Conservation (phyloP, 2,113 vertebrate genomes). For the Puma concolor region DNA sequence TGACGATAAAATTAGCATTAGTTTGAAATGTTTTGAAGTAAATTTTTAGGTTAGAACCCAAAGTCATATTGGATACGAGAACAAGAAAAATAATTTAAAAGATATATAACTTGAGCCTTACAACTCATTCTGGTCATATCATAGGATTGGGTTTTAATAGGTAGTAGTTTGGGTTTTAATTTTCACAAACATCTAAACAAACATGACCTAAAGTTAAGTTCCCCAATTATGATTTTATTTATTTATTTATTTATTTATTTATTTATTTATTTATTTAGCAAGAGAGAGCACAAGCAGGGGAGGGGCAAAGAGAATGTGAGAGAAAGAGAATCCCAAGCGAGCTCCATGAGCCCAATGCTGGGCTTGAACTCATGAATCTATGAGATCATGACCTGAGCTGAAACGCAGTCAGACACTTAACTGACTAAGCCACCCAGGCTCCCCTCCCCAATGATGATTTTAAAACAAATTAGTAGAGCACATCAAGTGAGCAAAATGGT, state of each 20-base stretch:
- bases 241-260: too few relatives aligned
- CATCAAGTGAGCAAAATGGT: background rate
- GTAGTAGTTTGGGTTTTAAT: constrained; percentile 3
- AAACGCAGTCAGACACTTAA: too few relatives aligned
- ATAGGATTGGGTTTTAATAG: constrained; percentile 1
- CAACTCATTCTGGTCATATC: background rate
- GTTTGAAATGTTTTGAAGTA: constrained; percentile 38
- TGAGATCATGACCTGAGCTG: too few relatives aligned
- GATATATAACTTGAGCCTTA: background rate
- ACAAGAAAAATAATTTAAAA: background rate
- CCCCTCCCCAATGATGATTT: background rate
- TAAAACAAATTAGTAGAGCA: background rate
- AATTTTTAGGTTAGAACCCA: constrained; percentile 32
- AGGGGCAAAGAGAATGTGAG: too few relatives aligned
- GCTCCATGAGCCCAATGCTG: too few relatives aligned
- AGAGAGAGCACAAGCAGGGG: too few relatives aligned
- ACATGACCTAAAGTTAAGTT: constrained; percentile 1
- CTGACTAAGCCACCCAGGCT: too few relatives aligned
- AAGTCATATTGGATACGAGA: background rate
- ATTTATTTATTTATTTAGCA: too few relatives aligned
- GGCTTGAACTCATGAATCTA: too few relatives aligned
- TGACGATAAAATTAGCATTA: background rate
- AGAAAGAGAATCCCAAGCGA: too few relatives aligned
- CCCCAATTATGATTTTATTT: background rate
- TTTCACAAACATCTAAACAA: background rate